Evolutionary conservation across 64 coral and sea anemone species (phyloP), one percentile per base, ranked within the genome.

Genomic region (Montipora foliosa): DNA sequence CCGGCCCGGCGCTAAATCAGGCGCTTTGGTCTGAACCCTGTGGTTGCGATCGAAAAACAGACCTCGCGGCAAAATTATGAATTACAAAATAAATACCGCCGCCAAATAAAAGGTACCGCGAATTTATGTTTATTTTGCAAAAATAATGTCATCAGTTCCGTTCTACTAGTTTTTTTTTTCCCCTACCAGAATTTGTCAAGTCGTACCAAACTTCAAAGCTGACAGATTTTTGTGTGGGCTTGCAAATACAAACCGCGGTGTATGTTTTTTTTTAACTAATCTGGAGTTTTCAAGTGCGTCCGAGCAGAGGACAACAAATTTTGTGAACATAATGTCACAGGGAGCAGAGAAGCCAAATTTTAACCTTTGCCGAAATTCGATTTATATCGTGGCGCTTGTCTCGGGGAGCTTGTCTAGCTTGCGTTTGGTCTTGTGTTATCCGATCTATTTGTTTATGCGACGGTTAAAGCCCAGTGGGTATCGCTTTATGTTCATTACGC

Each of bases 331-430:
- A 2, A 37, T 37, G 37, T 37, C 37, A 37, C 37, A 37, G 37
- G 37, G 37, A 37, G 37, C 2, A 37, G 37, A 37, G 37, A 1
- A 37, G 37, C 37, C 37, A 37, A 37, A 37, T 37, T 37, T 37
- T 37, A 37, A 37, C 37, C 37, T 37, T 37, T 37, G 37, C 37
- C 37, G 2, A 37, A 37, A 37, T 37, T 37, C 37, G 37, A 74
- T 74, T 74, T 74, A 74, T 74, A 74, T 74, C 70, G 70, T 74
- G 70, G 70, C 70, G 70, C 70, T 74, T 74, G 70, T 74, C 70
- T 74, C 70, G 70, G 70, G 70, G 19, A 74, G 70, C 70, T 74
- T 22, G 19, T 74, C 17, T 74, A 21, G 70, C 70, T 74, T 74
- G 70, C 70, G 70, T 74, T 74, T 74, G 70, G 70, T 74, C 70